Base-by-base conservation (phyloP, 2,888 invertebrate species). In the Callosobruchus maculatus region DNA sequence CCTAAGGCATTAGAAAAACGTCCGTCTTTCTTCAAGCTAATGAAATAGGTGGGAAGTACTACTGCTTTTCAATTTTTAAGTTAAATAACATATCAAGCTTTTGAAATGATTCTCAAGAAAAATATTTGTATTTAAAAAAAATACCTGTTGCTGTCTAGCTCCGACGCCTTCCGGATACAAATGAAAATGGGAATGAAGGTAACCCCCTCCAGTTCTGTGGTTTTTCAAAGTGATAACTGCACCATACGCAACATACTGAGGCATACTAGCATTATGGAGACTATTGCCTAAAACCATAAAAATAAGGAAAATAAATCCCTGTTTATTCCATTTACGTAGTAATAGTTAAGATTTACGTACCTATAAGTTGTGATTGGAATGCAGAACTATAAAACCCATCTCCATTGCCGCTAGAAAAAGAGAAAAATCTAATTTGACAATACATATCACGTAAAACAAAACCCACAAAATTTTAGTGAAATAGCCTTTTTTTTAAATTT, bases 341-440 rank as follows among this genome's bases (percentile, higher is more conserved):
- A n/a, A 70, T n/a, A 5, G 2, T 26, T 49, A 22, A 22, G 9
- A 49, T 66, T n/a, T 71, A 21, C 71, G 72, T 74, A 79, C 79
- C 98, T 84, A 94, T 91, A 49, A 98, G 88, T 68, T 95, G 93
- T 0, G 97, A 97, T 88, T 98, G 98, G 88, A 98, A 98, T 18
- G 95, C 97, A 0, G 98, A 98, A 82, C 97, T 97, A 86, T 96
- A 98, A 88, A 98, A 98, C 0, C 98, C 98, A 88, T 98, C 98
- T 20, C 98, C 98, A 83, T 94, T 95, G 9, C 98, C 98, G 86
- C 97, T 97, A 83, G 78, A 88, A 87, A 68, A 71, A 70, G 73
- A 70, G 22, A 4, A 70, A 22, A 26, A n/a, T n/a, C n/a, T n/a
- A n/a, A n/a, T n/a, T n/a, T n/a, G n/a, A n/a, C n/a, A n/a, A n/a